Percentiles rank a stretch among this genome's conserved stretches.
These are phyloP conservation scores for Phallusia fumigata DNA, from an alignment of 23 tunicate genomes.

Conservation along the genomic window DNA sequence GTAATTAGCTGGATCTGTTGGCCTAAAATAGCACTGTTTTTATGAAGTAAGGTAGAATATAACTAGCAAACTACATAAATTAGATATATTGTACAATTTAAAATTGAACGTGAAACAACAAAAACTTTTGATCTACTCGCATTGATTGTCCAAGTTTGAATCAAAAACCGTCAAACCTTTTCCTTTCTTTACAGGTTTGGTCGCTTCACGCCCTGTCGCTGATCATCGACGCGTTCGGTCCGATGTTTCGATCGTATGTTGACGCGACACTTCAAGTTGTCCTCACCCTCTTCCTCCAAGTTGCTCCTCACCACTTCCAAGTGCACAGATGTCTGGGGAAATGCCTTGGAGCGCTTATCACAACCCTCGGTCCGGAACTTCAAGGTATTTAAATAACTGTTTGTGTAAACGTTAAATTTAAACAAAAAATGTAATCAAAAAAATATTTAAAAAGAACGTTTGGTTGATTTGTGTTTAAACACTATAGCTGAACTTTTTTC, in stretches of 20 bases:
- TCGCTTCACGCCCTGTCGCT: slow-evolving; percentile 89
- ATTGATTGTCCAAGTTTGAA: too few relatives aligned
- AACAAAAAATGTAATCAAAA: too few relatives aligned
- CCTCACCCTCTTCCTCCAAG: slow-evolving; percentile 64
- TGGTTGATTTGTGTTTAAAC: too few relatives aligned
- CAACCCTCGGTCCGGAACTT: slow-evolving; percentile 95
- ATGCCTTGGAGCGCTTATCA: slow-evolving; percentile 86
- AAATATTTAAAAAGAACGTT: too few relatives aligned
- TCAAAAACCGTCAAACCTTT: background rate
- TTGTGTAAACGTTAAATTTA: too few relatives aligned
- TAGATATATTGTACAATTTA: too few relatives aligned
- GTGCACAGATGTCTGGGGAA: slow-evolving; percentile 87
- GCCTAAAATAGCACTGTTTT: too few relatives aligned
- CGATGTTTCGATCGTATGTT: slow-evolving; percentile 89
- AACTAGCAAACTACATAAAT: too few relatives aligned
- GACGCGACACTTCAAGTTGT: slow-evolving; percentile 86
- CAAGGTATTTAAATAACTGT: slow-evolving; percentile 91
- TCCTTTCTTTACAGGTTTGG: slow-evolving; percentile 59
- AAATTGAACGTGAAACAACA: too few relatives aligned
- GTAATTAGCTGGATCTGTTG: too few relatives aligned
- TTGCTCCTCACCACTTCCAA: slow-evolving; percentile 85
- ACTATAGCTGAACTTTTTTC: background rate
- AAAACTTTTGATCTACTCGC: too few relatives aligned
- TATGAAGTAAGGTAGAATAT: too few relatives aligned
- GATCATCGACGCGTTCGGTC: slow-evolving; percentile 95